Evolutionary conservation across 1,140 invertebrate genomes (phyloP), one percentile per base, ranked within the genome.

Genomic region (Babylonia areolata): DNA sequence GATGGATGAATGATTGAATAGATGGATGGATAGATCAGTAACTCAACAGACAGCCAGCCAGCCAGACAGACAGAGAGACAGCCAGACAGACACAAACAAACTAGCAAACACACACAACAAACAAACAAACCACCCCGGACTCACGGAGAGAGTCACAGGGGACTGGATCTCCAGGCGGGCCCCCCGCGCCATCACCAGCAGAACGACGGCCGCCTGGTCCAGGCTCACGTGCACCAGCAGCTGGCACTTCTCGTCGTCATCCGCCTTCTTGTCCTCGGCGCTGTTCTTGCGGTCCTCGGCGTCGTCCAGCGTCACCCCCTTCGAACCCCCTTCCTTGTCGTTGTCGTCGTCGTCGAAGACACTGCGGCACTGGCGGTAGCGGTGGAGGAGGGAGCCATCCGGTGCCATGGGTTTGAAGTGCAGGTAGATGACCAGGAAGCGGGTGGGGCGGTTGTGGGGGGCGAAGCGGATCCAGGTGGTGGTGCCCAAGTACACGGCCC

Each of bases 351-450:
- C 82, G 69, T 84, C 81, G 39, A 84, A 84, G 39, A 71, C 69
- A 64, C 39, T 84, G 81, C 64, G 58, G 33, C 85, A 86, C 40
- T 64, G 46, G 0, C 81, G 42, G n/a, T 83, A 51, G 17, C 86
- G 82, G 54, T 80, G 78, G 23, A 85, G 17, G 17, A 87, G 31
- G 23, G 69, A 42, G 1, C 82, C 86, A 6, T 39, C 35, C 2
- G 75, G 31, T 17, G 78, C 37, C 28, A 85, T 33, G 87, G 89
- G 89, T 37, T 85, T 85, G 51, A 89, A 84, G 35, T 86, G 81
- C 11, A 89, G 40, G 75, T 88, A 86, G 31, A 89, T 42, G 20
- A 77, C 23, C 15, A 89, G 81, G 46, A 71, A 89, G 1, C 79
- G 73, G 11, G 81, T 33, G 17, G 89, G 81, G 15, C 64, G 85